Evolutionary conservation across 2,113 vertebrate genomes (phyloP), one percentile per base, ranked within the genome.

Genomic region (Pelecanoides urinatrix): DNA sequence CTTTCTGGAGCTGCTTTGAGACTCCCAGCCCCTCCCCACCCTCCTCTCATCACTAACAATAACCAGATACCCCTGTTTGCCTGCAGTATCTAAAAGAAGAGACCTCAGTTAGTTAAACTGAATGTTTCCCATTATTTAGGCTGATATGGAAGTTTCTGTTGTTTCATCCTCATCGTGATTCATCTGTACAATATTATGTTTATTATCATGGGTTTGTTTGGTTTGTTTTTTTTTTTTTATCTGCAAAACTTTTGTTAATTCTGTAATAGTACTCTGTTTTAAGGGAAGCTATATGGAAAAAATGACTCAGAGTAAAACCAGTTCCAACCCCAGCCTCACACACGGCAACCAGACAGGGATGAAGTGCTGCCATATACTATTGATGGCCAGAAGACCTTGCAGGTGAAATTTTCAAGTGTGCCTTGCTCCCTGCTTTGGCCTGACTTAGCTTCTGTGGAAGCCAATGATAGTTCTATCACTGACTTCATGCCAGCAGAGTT

Each of bases 71-170:
- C 30, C 14, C 32, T 53, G 32, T 66, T 79, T 88, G 70, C 53
- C 66, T 94, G 44, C 53, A 85, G 19, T 23, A 81, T 84, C 73
- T 92, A 75, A 92, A 74, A 75, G 50, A 72, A 74, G 70, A 81
- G 25, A 85, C 40, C 58, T 89, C 86, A 85, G 62, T 81, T 94
- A 75, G 62, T 81, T 94, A 75, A 84, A 79, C 70, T 13, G 86
- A 87, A 92, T 74, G 80, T 85, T 95, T 94, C 91, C 91, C 77
- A 70, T 87, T 89, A 66, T 87, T 97, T 73, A 90, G 45, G 66
- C 49, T 76, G 83, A 81, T 95, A 53, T 3, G 34, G 61, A 92
- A 53, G 32, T 82, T 91, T 84, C 40, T 86, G 30, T 92, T 94
- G 45, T 62, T 87, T 90, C 86, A 65, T 9, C 10, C 30, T 89